A percentile compares a stretch with the other conserved stretches of the same genome.
Conservation (phyloP, 2,888 invertebrate species). For the Brachyptera putata region DNA sequence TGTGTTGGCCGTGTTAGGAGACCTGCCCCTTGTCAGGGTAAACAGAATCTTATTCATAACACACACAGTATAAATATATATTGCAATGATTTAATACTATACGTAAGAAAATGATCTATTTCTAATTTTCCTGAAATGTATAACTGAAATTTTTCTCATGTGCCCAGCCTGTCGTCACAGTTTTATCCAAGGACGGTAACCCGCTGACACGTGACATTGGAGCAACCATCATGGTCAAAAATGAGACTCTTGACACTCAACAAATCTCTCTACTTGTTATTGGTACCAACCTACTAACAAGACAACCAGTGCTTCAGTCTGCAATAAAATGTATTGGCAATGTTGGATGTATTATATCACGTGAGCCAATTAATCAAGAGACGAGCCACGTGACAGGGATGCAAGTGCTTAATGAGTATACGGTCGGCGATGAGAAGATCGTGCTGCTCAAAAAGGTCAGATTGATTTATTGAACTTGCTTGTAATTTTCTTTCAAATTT, state of each 20-base stretch:
- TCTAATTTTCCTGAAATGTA: too few species aligned
- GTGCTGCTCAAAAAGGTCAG: constrained; percentile 50
- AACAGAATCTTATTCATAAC: constrained; percentile 37
- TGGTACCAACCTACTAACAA: constrained; percentile 51
- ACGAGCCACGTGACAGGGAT: background rate
- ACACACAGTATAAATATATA: background rate
- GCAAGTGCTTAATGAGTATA: constrained; percentile 41
- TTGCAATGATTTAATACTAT: background rate
- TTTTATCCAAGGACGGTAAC: constrained; percentile 44
- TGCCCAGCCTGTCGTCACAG: constrained; percentile 56
- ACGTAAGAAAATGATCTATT: too few species aligned
- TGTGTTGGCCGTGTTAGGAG: constrained; percentile 45
- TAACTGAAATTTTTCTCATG: background rate
- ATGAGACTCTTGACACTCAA: constrained; percentile 55
- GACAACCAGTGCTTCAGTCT: constrained; percentile 50
- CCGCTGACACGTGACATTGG: constrained; percentile 47
- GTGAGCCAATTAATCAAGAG: constrained; percentile 46
- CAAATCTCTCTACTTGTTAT: constrained; percentile 50
- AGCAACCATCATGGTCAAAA: constrained; percentile 53
- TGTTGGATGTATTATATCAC: constrained; percentile 57
- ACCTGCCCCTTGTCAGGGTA: constrained; percentile 39
- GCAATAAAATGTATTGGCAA: constrained; percentile 52
- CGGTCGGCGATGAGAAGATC: constrained; percentile 51
- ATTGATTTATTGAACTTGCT: too few species aligned
- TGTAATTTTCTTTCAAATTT: too few species aligned